Conservation (phyloP, 2,113 vertebrate species). For the Hassar affinis region DNA sequence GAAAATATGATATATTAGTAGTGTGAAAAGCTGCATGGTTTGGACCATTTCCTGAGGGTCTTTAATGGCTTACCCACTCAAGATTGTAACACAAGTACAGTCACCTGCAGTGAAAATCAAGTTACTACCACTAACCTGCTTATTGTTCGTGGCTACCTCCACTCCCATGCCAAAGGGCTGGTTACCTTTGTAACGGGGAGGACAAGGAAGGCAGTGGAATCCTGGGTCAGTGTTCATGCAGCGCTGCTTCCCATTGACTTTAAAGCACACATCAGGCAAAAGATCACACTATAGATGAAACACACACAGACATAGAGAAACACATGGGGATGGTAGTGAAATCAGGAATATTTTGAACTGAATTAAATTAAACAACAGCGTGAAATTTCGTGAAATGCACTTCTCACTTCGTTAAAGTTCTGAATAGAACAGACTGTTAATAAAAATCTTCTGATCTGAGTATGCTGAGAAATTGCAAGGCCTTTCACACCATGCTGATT, state of each 20-base stretch:
- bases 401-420: not conserved
- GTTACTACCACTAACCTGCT: slow-evolving; percentile 78
- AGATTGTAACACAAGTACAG: not conserved
- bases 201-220: slow-evolving; percentile 94
- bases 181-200: slow-evolving; percentile 88
- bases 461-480: no score
- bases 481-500: slow-evolving; percentile 2
- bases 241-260: slow-evolving; percentile 76
- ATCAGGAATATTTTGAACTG: not conserved
- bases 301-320: not conserved
- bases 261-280: slow-evolving; percentile 88
- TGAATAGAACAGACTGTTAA: not conserved
- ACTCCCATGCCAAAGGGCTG: slow-evolving; percentile 91
- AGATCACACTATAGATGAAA: slow-evolving; percentile 79
- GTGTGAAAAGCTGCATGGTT: not conserved
- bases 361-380: not conserved
- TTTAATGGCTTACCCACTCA: not conserved
- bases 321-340: not conserved
- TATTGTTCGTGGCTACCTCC: slow-evolving; percentile 82
- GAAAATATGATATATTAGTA: not conserved
- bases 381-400: not conserved
- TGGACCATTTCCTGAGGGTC: not conserved
- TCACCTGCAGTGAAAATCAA: not conserved
- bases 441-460: not conserved
- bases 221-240: slow-evolving; percentile 93